Percentiles rank a stretch among this genome's conserved stretches.
Evolutionary conservation across 2,797 vertebrate species (phyloP).

Genomic region (Todus mexicanus): DNA sequence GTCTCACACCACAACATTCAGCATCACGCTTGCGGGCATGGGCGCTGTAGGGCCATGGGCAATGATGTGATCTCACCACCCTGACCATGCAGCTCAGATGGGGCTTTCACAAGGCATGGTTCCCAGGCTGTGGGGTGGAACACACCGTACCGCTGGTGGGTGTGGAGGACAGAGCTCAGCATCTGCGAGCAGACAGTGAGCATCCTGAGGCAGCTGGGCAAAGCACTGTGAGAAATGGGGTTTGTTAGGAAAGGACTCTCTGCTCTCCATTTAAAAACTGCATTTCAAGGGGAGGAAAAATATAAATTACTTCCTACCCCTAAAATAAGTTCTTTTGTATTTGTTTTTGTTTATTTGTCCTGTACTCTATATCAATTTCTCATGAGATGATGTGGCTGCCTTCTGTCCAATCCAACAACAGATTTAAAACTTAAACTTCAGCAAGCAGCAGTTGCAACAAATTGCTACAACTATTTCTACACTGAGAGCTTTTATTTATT

Average conservation of each 20-base stretch:
- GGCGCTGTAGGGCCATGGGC: fast-evolving
- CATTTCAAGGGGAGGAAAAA: neutral
- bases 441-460: neutral
- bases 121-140: neutral
- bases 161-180: fast-evolving
- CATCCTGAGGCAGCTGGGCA: neutral
- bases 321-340: neutral
- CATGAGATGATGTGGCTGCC: too few relatives aligned
- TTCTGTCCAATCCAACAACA: neutral
- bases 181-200: neutral
- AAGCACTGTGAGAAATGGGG: fast-evolving
- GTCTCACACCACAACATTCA: fast-evolving
- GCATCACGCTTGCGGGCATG: fast-evolving
- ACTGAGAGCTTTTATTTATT: neutral
- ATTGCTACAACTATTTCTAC: neutral
- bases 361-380: neutral
- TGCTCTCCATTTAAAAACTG: neutral
- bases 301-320: fast-evolving
- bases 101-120: neutral
- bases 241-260: neutral
- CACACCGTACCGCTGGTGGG: fast-evolving
- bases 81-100: fast-evolving
- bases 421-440: neutral
- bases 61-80: fast-evolving
- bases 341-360: too few relatives aligned